A percentile compares a stretch with the other conserved stretches of the same genome.
Evolutionary conservation across 2,888 invertebrate genomes (phyloP).

Genomic region (Isoperla grammatica): DNA sequence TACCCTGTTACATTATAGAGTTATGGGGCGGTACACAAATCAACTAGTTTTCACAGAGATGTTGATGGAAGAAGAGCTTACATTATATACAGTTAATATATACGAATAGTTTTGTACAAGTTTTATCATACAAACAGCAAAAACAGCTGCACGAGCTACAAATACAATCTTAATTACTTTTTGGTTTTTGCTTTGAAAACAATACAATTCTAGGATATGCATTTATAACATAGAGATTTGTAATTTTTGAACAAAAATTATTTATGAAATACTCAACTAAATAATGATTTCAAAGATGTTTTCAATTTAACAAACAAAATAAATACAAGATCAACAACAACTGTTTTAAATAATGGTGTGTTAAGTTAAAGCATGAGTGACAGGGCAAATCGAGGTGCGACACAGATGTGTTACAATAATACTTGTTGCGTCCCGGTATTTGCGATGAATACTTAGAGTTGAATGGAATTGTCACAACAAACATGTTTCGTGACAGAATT

Average conservation of each 20-base stretch:
- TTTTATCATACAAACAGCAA: slow-evolving; percentile 20
- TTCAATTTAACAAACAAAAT: too few species aligned
- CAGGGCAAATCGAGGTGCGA: too few species aligned
- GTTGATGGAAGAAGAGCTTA: slow-evolving; percentile 14
- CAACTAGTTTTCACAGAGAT: neutral
- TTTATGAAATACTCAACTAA: neutral
- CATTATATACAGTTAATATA: slow-evolving; percentile 16
- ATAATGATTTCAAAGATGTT: neutral
- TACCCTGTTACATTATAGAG: slow-evolving; percentile 14
- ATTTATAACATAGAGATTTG: slow-evolving; percentile 16
- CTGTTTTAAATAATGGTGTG: too few species aligned
- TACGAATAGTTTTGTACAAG: slow-evolving; percentile 21
- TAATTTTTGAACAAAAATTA: neutral
- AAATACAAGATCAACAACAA: too few species aligned
- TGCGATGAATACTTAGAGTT: too few species aligned
- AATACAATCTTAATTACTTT: slow-evolving; percentile 16
- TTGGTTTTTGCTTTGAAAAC: slow-evolving; percentile 18
- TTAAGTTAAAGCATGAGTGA: too few species aligned
- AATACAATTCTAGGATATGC: slow-evolving; percentile 16
- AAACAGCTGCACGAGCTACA: slow-evolving; percentile 6
- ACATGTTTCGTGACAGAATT: too few species aligned
- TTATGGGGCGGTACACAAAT: slow-evolving; percentile 13
- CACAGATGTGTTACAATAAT: too few species aligned
- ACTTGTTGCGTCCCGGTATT: too few species aligned
- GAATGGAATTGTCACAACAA: too few species aligned